These are phyloP conservation scores for Cheirogaleus major DNA, from an alignment of 2,797 vertebrate genomes.

Conservation along the genomic window DNA sequence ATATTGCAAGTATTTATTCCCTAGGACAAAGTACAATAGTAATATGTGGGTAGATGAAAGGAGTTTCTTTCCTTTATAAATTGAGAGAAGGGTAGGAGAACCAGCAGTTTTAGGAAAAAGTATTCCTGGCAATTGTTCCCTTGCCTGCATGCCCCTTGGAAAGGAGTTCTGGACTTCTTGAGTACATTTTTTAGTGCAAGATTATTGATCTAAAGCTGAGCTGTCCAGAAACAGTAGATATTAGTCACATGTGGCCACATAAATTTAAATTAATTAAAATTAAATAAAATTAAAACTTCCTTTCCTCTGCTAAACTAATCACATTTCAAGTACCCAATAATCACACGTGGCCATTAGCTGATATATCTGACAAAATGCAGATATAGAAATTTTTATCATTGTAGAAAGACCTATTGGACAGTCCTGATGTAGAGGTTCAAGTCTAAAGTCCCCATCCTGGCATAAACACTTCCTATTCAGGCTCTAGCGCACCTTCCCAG, in stretches of 20 bases:
- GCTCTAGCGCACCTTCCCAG: neutral
- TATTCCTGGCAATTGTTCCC: neutral
- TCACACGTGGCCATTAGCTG: neutral
- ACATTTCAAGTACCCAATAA: neutral
- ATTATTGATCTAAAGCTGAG: neutral
- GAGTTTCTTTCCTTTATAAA: neutral
- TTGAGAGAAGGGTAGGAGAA: neutral
- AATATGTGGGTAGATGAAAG: neutral
- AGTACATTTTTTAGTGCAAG: neutral
- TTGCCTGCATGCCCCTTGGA: neutral
- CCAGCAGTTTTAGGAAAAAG: neutral
- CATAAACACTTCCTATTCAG: neutral
- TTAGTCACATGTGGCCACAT: neutral
- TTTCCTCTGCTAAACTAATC: neutral
- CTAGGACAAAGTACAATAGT: neutral
- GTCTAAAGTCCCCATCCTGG: neutral
- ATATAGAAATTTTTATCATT: neutral
- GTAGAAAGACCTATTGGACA: neutral
- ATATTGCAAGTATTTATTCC: neutral
- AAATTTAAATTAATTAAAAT: neutral
- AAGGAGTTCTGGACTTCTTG: neutral
- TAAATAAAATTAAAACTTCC: neutral
- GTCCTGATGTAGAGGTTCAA: neutral
- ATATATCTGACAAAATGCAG: neutral
- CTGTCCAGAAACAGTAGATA: neutral